Evolutionary conservation across 2,797 vertebrate species (phyloP).

Genomic region (Myiotriccus ornatus): DNA sequence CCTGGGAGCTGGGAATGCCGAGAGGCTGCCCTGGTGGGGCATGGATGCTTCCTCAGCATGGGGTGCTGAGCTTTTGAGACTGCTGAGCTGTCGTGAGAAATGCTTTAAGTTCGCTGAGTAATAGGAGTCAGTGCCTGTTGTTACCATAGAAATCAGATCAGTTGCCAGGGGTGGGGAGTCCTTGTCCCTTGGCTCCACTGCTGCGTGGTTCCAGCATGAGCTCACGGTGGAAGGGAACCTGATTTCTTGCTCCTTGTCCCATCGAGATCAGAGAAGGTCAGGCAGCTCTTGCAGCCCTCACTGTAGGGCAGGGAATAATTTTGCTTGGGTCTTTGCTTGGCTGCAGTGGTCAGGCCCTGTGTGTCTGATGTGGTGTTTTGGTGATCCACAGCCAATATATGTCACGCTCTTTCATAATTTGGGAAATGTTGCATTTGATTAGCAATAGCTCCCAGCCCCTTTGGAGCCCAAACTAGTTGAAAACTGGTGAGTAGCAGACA

Average conservation of each 20-base stretch:
- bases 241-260: not conserved
- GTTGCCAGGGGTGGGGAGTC: slow-evolving; percentile 57
- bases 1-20: not conserved
- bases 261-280: not conserved
- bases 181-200: slow-evolving; percentile 8
- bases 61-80: not conserved
- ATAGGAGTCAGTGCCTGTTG: not conserved
- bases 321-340: not conserved
- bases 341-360: not conserved
- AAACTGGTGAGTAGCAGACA: not conserved
- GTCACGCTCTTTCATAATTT: not conserved
- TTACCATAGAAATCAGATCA: slow-evolving; percentile 62
- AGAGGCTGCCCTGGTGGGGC: not conserved
- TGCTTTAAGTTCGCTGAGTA: slow-evolving; percentile 39
- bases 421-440: slow-evolving; percentile 25
- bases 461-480: not conserved
- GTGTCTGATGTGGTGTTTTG: not conserved
- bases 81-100: not conserved
- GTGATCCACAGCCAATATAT: slow-evolving; percentile 9
- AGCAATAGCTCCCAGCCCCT: not conserved
- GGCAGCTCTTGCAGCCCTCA: not conserved
- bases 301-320: not conserved
- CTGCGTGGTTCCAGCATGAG: slow-evolving; percentile 24
- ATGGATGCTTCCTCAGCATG: not conserved
- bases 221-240: not conserved